A percentile compares a stretch with the other conserved stretches of the same genome.
These are phyloP conservation scores for Butastur rufipennis DNA, from an alignment of 2,113 vertebrate species.

Conservation along the genomic window DNA sequence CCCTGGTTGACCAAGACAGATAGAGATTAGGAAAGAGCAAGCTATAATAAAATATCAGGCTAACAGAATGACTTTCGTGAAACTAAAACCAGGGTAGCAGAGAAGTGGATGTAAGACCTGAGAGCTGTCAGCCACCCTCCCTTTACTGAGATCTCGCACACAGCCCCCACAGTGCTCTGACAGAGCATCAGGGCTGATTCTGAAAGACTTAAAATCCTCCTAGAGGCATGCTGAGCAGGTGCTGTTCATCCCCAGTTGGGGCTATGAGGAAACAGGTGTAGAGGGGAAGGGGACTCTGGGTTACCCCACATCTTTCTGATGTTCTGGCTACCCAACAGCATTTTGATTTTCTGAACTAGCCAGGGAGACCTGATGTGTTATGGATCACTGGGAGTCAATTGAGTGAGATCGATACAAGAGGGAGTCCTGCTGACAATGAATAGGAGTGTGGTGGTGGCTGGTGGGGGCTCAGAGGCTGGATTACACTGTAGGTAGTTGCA, in stretches of 20 bases:
- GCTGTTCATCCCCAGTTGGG: neutral
- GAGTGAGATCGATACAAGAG: neutral
- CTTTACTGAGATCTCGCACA: neutral
- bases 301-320: neutral
- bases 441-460: neutral
- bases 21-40: neutral
- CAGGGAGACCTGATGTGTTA: neutral
- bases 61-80: neutral
- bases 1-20: neutral
- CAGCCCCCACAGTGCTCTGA: neutral
- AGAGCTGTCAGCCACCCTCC: neutral
- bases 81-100: neutral
- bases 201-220: neutral
- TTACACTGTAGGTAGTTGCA: neutral
- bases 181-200: neutral
- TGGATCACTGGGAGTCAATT: neutral
- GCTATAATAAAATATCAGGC: neutral
- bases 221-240: neutral
- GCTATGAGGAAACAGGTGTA: neutral
- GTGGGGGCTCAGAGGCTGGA: neutral
- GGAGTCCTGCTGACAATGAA: neutral
- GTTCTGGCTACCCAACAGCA: neutral
- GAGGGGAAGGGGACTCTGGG: neutral
- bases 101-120: neutral
- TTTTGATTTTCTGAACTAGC: neutral